Evolutionary conservation across 1,140 invertebrate genomes (phyloP), one percentile per base, ranked within the genome.

Genomic region (Lucilia sericata): DNA sequence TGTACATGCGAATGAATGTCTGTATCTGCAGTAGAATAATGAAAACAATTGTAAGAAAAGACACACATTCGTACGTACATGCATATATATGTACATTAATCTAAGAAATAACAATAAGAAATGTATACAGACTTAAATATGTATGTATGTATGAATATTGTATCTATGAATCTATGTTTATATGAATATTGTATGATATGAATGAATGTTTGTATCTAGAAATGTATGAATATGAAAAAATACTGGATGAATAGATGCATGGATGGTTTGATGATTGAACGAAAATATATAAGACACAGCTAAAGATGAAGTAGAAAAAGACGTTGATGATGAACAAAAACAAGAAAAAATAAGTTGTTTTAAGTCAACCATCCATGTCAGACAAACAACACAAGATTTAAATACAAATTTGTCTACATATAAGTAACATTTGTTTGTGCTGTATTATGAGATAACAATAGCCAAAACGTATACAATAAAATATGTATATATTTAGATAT

Each of bases 341-440:
- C n/a, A n/a, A n/a, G n/a, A 70, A n/a, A 70, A n/a, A 70, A 70
- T 70, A 70, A 70, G 65, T 70, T 70, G 21, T 21, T 70, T 70
- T 70, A 70, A 70, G 19, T 19, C 65, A 70, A 21, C 65, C 65
- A 70, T 21, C 65, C 65, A 70, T 70, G 65, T 70, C 65, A 70
- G n/a, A 70, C 65, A 19, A 70, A 70, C 19, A 21, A 70, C 19
- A 70, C 65, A 21, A 21, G 65, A 25, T 55, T 55, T 55, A 17
- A 55, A 55, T 42, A 42, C 42, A 42, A 42, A 42, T 42, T 42
- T 42, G 42, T 42, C 10, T 42, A 17, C 12, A 55, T 14, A 55
- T 55, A 4, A 13, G 51, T 55, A 55, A 12, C 12, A 55, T n/a
- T 12, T 55, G 12, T 5, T 8, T 42, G 10, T 42, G 25, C 10